Conservation (phyloP, 2,888 invertebrate genomes). For the Trissolcus japonicus region DNA sequence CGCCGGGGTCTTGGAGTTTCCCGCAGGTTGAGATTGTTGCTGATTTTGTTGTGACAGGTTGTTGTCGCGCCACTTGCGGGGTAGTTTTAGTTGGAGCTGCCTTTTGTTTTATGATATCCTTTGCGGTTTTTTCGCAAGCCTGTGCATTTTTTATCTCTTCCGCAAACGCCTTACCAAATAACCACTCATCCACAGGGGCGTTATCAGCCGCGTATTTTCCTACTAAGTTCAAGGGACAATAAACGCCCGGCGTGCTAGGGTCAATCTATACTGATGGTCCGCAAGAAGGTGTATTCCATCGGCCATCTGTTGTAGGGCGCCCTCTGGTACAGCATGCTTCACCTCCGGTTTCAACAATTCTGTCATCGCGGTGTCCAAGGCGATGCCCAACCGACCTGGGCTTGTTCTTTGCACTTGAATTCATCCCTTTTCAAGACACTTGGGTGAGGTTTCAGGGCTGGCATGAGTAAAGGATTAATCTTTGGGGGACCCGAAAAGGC, state of each 20-base stretch:
- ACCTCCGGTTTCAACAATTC: not conserved
- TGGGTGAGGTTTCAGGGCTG: not conserved
- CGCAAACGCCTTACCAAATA: not conserved
- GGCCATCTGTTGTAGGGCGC: not conserved
- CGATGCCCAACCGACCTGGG: not conserved
- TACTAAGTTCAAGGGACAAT: not conserved
- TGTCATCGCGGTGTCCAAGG: not conserved
- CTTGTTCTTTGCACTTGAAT: not conserved
- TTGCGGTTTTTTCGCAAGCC: not conserved
- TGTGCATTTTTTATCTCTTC: constrained; percentile 2
- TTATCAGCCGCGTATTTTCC: constrained; percentile 3
- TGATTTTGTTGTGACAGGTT: not conserved
- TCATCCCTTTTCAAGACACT: not conserved
- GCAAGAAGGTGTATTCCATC: not conserved
- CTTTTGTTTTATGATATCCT: not conserved
- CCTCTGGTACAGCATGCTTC: not conserved
- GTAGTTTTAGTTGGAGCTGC: not conserved
- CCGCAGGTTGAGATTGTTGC: not conserved
- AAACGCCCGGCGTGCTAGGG: not conserved
- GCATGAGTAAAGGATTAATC: not conserved
- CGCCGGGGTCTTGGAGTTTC: not conserved
- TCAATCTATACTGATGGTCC: not conserved
- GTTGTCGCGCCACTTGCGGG: not conserved
- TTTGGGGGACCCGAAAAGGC: not conserved
- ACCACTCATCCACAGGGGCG: not conserved